phyloP scores from a whole-genome alignment of 2,797 vertebrate genomes.

The Phylloscopus collybita region DNA sequence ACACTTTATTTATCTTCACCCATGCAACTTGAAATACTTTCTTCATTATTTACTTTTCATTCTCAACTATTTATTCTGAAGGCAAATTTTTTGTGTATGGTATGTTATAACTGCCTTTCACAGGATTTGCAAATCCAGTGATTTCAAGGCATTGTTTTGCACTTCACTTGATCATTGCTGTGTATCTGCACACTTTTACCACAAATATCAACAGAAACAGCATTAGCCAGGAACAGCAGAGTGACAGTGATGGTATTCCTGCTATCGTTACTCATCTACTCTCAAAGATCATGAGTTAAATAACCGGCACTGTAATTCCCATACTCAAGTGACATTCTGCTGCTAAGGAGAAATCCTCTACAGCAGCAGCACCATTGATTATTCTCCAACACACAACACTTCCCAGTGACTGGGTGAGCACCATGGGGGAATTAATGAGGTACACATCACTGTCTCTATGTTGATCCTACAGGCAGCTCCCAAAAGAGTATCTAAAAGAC shows the following conservation, averaged over 20 bases:
- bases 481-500: background rate
- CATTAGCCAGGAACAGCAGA: background rate
- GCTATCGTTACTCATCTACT: background rate
- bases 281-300: background rate
- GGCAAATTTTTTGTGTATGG: background rate
- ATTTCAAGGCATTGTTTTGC: background rate
- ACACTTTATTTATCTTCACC: background rate
- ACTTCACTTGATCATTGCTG: background rate
- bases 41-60: background rate
- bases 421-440: background rate
- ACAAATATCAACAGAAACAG: background rate
- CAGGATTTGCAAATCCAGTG: background rate
- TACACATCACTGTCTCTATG: background rate
- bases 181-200: background rate
- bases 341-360: background rate
- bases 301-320: background rate
- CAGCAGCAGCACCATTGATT: background rate
- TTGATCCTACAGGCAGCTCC: background rate
- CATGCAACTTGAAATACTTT: background rate
- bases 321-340: background rate
- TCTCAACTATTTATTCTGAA: background rate
- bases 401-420: rapidly evolving
- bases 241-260: background rate
- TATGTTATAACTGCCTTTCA: background rate
- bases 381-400: background rate